Conservation (phyloP, 2,113 vertebrate species). For the Geococcyx californianus region DNA sequence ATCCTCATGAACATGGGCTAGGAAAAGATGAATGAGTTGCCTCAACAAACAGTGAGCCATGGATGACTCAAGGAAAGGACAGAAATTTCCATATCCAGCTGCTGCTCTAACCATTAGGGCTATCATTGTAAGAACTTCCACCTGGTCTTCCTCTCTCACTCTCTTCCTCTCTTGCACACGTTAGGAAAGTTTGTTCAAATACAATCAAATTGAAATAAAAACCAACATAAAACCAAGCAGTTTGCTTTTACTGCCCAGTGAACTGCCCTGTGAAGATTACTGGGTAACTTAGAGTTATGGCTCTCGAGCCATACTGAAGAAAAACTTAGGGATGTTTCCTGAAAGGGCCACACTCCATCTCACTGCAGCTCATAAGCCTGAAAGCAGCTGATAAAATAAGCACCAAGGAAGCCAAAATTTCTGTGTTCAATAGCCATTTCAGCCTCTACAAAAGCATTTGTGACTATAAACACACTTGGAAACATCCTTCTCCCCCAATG, state of each 20-base stretch:
- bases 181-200: neutral
- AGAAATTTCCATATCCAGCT: rapidly evolving
- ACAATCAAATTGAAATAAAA: neutral
- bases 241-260: neutral
- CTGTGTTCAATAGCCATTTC: neutral
- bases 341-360: neutral
- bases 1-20: rapidly evolving
- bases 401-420: neutral
- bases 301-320: neutral
- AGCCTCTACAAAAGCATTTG: neutral
- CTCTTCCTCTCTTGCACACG: neutral
- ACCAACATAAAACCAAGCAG: neutral
- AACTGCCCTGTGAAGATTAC: neutral
- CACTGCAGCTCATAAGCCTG: neutral
- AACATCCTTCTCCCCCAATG: neutral
- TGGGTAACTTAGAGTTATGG: neutral
- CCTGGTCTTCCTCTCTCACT: neutral
- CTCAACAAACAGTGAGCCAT: neutral
- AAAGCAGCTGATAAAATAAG: neutral
- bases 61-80: neutral
- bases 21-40: neutral
- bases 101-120: neutral
- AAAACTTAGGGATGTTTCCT: neutral
- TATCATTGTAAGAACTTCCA: neutral
- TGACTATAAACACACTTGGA: neutral